phyloP scores from a whole-genome alignment of 1,140 invertebrate genomes.

The Drosophila melanogaster region DNA sequence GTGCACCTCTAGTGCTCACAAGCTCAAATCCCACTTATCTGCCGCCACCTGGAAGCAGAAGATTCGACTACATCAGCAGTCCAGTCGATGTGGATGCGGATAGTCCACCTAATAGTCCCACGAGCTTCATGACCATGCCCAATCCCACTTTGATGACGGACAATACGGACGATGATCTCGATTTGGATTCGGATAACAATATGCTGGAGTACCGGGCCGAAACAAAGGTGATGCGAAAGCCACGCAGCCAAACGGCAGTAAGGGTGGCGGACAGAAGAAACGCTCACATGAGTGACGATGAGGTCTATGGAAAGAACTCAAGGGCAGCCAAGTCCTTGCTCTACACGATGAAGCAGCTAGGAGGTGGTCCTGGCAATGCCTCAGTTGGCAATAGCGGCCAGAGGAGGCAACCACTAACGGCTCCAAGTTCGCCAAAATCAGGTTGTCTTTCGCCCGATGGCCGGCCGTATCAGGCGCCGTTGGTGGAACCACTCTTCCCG shows the following conservation, averaged over 20 bases:
- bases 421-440: slow-evolving; percentile 59
- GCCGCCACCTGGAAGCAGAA: slow-evolving; percentile 21
- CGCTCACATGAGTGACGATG: slow-evolving; percentile 75
- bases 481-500: slow-evolving; percentile 79
- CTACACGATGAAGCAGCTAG: slow-evolving; percentile 73
- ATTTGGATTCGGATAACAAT: slow-evolving; percentile 77
- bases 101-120: slow-evolving; percentile 65
- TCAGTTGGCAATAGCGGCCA: not conserved
- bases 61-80: slow-evolving; percentile 55
- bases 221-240: slow-evolving; percentile 88
- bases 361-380: slow-evolving; percentile 15
- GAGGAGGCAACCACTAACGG: slow-evolving; percentile 23
- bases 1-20: slow-evolving; percentile 71
- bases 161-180: slow-evolving; percentile 79
- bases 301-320: slow-evolving; percentile 77
- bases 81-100: slow-evolving; percentile 60
- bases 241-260: slow-evolving; percentile 87
- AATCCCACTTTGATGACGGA: slow-evolving; percentile 59
- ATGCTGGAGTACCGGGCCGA: slow-evolving; percentile 86
- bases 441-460: slow-evolving; percentile 76
- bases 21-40: slow-evolving; percentile 67
- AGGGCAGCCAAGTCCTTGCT: slow-evolving; percentile 72
- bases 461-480: slow-evolving; percentile 71
- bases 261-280: slow-evolving; percentile 62
- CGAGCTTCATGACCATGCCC: slow-evolving; percentile 63